A percentile compares a stretch with the other conserved stretches of the same genome.
Conservation (phyloP, 2,797 vertebrate genomes). For the Mormyrus hasselquistii region DNA sequence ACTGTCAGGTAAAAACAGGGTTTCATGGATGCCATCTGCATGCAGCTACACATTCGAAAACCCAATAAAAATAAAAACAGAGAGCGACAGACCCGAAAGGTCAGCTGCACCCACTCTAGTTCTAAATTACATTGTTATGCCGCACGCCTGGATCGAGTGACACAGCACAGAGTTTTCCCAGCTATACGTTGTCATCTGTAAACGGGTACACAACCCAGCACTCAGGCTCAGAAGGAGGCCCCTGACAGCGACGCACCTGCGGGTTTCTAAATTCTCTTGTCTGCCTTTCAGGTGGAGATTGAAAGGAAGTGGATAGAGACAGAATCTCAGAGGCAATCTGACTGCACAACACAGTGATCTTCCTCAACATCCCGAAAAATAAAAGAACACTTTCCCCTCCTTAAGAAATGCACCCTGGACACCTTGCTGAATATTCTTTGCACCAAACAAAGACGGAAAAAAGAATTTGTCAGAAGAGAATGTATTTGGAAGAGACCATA, state of each 20-base stretch:
- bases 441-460: not conserved
- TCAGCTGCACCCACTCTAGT: not conserved
- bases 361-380: not conserved
- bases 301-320: conserved; percentile 89
- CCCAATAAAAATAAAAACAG: not conserved
- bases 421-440: not conserved
- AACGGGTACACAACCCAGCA: not conserved
- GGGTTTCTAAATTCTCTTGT: conserved; percentile 12
- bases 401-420: not conserved
- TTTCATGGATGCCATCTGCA: not conserved
- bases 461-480: not conserved
- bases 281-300: conserved; percentile 79
- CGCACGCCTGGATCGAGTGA: not conserved
- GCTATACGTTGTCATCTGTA: not conserved
- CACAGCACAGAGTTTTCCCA: not conserved
- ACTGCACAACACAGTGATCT: conserved; percentile 79
- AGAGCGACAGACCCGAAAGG: not conserved
- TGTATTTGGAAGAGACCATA: not conserved
- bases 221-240: not conserved
- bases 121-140: not conserved
- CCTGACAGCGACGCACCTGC: not conserved
- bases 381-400: not conserved
- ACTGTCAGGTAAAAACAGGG: conserved; percentile 71
- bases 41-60: not conserved
- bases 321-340: conserved; percentile 72